Evolutionary conservation across 2,797 vertebrate genomes (phyloP).

Genomic region (Protonibea diacanthus): DNA sequence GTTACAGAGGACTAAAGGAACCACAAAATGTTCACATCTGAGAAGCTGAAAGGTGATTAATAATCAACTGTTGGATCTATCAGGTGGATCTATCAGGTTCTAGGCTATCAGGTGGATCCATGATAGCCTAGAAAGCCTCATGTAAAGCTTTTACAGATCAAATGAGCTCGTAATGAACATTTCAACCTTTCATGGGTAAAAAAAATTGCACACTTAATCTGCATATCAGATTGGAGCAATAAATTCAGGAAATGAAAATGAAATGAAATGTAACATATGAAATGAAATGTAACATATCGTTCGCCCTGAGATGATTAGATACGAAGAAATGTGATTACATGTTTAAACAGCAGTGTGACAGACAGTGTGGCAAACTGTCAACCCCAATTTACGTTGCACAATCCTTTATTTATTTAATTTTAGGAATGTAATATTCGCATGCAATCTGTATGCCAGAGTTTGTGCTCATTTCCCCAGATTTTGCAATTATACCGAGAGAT

Average conservation of each 20-base stretch:
- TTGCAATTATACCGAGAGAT: not conserved
- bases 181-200: not conserved
- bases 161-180: not conserved
- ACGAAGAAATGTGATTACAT: not conserved
- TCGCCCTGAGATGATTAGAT: not conserved
- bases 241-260: not conserved
- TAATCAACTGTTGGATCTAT: too few species aligned
- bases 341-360: not conserved
- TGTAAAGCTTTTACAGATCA: not conserved
- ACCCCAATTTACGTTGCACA: too few species aligned
- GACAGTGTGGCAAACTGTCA: too few species aligned
- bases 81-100: too few species aligned
- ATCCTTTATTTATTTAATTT: not conserved
- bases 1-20: too few species aligned
- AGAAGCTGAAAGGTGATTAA: too few species aligned
- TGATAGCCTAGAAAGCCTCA: not conserved
- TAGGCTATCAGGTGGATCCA: not conserved
- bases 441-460: constrained; percentile 1
- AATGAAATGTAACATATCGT: not conserved
- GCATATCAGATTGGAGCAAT: not conserved
- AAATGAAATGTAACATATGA: not conserved
- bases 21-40: too few species aligned
- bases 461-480: not conserved
- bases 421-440: not conserved
- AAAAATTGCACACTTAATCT: not conserved